A percentile compares a stretch with the other conserved stretches of the same genome.
These are phyloP conservation scores for Cossypha caffra DNA, from an alignment of 2,797 vertebrate species.

Conservation along the genomic window DNA sequence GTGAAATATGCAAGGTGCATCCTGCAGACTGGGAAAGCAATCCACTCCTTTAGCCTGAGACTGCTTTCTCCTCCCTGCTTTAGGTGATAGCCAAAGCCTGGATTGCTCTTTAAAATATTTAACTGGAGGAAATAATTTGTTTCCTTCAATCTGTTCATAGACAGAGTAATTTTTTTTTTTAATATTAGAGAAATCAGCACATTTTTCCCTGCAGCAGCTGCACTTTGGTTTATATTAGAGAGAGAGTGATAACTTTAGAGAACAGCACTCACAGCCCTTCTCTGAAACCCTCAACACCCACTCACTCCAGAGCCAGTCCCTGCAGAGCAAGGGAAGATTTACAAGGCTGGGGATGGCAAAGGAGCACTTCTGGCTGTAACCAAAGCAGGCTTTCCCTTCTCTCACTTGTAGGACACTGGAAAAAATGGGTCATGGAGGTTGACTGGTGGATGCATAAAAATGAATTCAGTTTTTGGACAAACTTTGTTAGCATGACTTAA, in stretches of 20 bases:
- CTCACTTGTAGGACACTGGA: neutral
- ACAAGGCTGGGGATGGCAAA: neutral
- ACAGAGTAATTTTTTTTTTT: neutral
- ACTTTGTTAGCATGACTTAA: neutral
- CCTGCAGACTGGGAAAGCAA: neutral
- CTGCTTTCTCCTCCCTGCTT: neutral
- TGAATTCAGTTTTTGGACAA: neutral
- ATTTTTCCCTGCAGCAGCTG: neutral
- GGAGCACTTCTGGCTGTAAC: neutral
- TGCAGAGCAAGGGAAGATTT: conserved; percentile 24
- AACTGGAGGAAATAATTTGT: neutral
- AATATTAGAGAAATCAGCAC: neutral
- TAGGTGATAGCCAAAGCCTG: neutral
- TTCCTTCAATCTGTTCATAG: conserved; percentile 5
- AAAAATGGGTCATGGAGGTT: neutral
- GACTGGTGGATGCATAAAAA: neutral
- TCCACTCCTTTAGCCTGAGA: neutral
- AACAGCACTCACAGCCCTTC: neutral
- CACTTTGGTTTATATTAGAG: neutral
- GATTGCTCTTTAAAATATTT: conserved; percentile 7
- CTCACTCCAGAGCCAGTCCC: neutral
- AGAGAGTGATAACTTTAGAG: conserved; percentile 3
- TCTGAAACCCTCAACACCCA: neutral
- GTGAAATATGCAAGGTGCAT: neutral
- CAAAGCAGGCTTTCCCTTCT: neutral